A percentile compares a stretch with the other conserved stretches of the same genome.
phyloP scores from a whole-genome alignment of 53 echinoderm and acorn worm species.

The Holothuria leucospilota region DNA sequence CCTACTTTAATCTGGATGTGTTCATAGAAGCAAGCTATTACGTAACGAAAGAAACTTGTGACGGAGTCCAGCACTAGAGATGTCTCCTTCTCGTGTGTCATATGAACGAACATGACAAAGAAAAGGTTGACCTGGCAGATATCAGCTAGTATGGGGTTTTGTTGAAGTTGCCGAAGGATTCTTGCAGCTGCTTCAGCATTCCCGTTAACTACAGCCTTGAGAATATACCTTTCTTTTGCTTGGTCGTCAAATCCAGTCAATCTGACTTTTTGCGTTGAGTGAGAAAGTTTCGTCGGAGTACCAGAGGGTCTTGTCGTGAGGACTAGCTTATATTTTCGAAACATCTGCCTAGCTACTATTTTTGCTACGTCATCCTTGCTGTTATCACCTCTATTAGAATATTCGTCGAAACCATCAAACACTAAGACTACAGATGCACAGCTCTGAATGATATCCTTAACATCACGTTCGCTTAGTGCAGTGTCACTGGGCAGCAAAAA shows the following conservation, averaged over 20 bases:
- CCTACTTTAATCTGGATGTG: background rate
- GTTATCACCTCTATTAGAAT: background rate
- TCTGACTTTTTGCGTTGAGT: background rate
- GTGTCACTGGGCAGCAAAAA: background rate
- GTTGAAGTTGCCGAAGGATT: background rate
- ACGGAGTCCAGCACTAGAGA: background rate
- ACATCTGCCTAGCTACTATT: background rate
- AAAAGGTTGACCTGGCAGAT: background rate
- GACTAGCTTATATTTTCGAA: background rate
- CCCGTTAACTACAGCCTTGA: background rate
- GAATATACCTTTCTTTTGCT: background rate
- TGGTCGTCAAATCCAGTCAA: conserved; percentile 10
- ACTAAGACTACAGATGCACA: background rate
- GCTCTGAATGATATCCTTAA: background rate
- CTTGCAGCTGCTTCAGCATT: background rate
- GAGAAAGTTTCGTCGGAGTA: background rate
- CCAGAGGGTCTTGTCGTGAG: background rate
- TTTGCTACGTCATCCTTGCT: background rate
- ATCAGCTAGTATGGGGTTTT: background rate
- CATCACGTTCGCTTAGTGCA: background rate
- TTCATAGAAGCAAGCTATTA: background rate
- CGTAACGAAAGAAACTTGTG: background rate
- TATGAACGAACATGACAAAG: background rate
- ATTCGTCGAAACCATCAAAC: conserved; percentile 12
- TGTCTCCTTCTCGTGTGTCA: background rate